Percentiles rank a stretch among this genome's conserved stretches.
Evolutionary conservation across 92 coral and sea anemone species (phyloP).

Genomic region (Siderastrea siderea): DNA sequence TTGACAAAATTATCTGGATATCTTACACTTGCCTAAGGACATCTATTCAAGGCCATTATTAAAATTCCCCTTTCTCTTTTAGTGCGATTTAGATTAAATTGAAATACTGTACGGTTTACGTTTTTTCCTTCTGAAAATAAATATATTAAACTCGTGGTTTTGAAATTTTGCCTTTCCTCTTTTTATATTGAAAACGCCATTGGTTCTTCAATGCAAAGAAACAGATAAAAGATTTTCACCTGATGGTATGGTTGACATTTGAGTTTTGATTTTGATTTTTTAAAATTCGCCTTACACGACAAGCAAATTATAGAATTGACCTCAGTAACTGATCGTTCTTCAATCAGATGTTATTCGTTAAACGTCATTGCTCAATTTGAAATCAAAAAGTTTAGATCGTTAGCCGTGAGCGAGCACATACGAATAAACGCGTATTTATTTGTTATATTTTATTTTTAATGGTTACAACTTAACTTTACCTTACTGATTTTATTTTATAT

Average conservation of each 20-base stretch:
- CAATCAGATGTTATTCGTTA: not conserved
- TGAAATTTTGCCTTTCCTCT: not conserved
- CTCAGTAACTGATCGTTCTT: not conserved
- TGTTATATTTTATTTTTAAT: not conserved
- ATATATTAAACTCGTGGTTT: not conserved
- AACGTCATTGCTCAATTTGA: not conserved
- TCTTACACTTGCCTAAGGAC: conserved; percentile 17
- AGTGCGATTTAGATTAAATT: conserved; percentile 9
- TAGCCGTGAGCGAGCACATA: not conserved
- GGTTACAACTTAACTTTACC: too few relatives aligned
- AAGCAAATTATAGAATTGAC: not conserved
- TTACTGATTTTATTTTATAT: too few relatives aligned
- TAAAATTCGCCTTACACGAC: not conserved
- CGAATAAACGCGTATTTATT: not conserved
- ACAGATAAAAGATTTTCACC: too few relatives aligned
- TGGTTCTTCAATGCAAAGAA: not conserved
- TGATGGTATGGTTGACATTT: too few relatives aligned
- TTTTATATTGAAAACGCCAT: not conserved
- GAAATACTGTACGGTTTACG: not conserved
- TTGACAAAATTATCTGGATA: conserved; percentile 22
- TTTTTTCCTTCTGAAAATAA: too few relatives aligned
- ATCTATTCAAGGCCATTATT: conserved; percentile 5
- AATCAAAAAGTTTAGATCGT: not conserved
- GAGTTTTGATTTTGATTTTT: too few relatives aligned
- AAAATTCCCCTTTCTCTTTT: conserved; percentile 5